A percentile compares a stretch with the other conserved stretches of the same genome.
Conservation (phyloP, 1,140 invertebrate genomes). For the Pseudomyrmex pallidus region DNA sequence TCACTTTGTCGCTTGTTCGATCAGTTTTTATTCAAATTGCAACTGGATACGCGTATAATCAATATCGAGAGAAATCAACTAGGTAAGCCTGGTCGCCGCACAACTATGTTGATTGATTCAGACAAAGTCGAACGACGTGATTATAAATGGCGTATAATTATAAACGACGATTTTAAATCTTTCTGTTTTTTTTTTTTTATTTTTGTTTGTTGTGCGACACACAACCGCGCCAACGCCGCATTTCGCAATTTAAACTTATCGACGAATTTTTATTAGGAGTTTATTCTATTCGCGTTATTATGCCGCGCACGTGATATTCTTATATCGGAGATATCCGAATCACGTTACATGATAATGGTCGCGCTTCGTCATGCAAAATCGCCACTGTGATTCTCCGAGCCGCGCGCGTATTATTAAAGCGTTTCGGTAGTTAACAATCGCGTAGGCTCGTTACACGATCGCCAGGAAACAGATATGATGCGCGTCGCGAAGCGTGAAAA, state of each 20-base stretch:
- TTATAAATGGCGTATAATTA: background rate
- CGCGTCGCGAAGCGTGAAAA: constrained; percentile 82
- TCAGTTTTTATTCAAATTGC: constrained; percentile 8
- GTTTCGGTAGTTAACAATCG: constrained; percentile 71
- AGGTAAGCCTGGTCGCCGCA: background rate
- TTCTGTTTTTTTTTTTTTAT: background rate
- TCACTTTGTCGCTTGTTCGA: background rate
- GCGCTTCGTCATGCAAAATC: constrained; percentile 51
- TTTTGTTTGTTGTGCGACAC: background rate
- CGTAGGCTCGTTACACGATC: constrained; percentile 64
- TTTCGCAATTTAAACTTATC: constrained; percentile 5
- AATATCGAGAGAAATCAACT: background rate
- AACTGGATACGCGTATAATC: background rate
- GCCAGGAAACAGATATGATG: constrained; percentile 83
- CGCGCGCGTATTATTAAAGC: constrained; percentile 48
- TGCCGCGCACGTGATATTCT: constrained; percentile 35
- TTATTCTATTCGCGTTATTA: constrained; percentile 29
- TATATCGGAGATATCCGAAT: constrained; percentile 53
- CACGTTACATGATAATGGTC: constrained; percentile 56
- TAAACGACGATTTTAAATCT: background rate
- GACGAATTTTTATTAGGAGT: background rate
- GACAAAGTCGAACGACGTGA: background rate
- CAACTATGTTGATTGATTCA: background rate
- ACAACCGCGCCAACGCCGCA: background rate
- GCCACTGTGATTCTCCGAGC: constrained; percentile 34